Evolutionary conservation across 2,113 vertebrate species (phyloP), one percentile per base, ranked within the genome.

Genomic region (Neodon shergylaensis): DNA sequence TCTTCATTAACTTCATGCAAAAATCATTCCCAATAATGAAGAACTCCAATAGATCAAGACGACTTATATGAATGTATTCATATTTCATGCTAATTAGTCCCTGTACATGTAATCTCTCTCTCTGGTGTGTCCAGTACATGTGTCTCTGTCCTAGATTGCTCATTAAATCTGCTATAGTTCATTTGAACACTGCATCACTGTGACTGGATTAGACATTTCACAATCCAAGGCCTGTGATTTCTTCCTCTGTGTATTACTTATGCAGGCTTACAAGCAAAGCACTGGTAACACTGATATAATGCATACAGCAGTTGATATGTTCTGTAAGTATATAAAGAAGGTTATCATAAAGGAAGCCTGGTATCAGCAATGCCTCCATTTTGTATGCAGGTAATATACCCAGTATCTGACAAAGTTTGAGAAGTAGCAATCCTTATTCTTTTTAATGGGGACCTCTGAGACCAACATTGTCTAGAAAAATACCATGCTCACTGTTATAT

Each of bases 31-130:
- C 93, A 97, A 95, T 98, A 98, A 98, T 96, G 92, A 96, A 97
- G 54, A 39, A 96, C 87, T 96, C 96, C 96, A 98, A 98, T 97
- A 98, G 97, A 98, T 99, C 98, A 98, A 98, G 98, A 98, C 79
- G 92, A 91, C 97, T 97, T 98, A 96, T 97, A 98, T 96, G 94
- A 97, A 98, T 97, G 94, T 90, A 98, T 98, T 98, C 98, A 98
- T 98, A 98, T 98, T 98, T 98, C 98, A 98, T 98, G 97, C 94
- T 99, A 98, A 99, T 99, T 98, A 98, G 97, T 97, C 98, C 98
- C 97, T 96, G 94, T 96, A 98, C 96, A 98, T 93, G 73, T 97
- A 97, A 96, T 94, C 90, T 95, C 91, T 97, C 97, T 98, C 96
- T 97, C 98, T 96, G 95, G 96, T 98, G 98, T 98, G 96, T 98